Evolutionary conservation across 2,113 vertebrate species (phyloP), one percentile per base, ranked within the genome.

Genomic region (Ammodytes dubius): DNA sequence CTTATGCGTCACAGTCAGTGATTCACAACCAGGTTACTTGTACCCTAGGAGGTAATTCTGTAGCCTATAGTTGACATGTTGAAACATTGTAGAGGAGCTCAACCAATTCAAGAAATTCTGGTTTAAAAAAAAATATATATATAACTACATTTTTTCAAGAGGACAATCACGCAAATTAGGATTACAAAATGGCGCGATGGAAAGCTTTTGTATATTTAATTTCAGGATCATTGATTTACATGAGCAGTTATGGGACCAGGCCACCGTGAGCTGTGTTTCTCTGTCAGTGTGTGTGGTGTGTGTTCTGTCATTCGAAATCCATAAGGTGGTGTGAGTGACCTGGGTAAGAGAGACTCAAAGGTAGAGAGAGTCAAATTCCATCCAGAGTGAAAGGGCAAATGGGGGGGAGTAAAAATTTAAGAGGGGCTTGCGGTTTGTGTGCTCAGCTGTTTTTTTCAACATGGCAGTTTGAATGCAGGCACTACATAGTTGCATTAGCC

Each of bases 361-460:
- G 50, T 53, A 49, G 60, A 70, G 74, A 77, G 87, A 82, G 81
- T 83, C 79, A 63, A 37, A 82, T 86, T 87, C 63, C 77, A 60
- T 50, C 69, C 46, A 12, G 69, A 81, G 81, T 61, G 74, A 84
- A 76, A 68, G 80, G 70, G 47, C 37, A 40, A 15, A 15, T 47
- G 58, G 56, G 78, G n/a, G 56, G 78, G 72, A 58, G 40, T 43
- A 57, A 61, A 63, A 45, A 14, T 64, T 35, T 52, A 39, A 59
- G 75, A 42, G 45, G n/a, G 12, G 52, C 57, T 70, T 54, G 8
- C 63, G 61, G 63, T 54, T 5, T 68, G 60, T 54, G 45, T 66
- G 57, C 56, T 87, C 83, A 82, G 77, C 87, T 82, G 81, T 74
- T 79, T 78, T 79, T 40, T 66, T 10, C 49, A 73, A 61, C 71